Evolutionary conservation across 2,113 vertebrate species (phyloP).

Genomic region (rat (Rattus norvegicus)): DNA sequence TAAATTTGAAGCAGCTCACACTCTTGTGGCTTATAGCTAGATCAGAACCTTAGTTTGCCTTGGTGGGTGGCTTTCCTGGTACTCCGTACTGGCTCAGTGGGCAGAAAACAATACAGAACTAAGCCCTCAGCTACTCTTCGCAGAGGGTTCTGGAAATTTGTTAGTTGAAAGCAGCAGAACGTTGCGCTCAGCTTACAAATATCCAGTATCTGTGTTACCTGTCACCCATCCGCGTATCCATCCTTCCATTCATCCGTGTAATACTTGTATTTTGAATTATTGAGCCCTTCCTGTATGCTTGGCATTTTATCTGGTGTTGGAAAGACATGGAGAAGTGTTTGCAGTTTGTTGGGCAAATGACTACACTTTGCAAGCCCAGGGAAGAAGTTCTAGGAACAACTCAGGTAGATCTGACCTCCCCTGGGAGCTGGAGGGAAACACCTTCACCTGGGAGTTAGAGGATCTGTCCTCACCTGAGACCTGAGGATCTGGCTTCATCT

Average conservation of each 20-base stretch:
- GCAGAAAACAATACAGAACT: constrained; percentile 38
- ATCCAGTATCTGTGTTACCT: not conserved
- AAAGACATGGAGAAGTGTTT: not conserved
- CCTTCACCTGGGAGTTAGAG: not conserved
- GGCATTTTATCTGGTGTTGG: not conserved
- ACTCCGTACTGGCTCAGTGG: not conserved
- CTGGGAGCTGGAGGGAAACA: not conserved
- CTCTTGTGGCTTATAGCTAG: not conserved
- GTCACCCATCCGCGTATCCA: not conserved
- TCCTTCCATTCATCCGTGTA: not conserved
- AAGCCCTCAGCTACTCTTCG: not conserved
- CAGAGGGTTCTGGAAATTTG: not conserved
- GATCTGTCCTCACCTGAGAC: not conserved
- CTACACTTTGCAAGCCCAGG: constrained; percentile 20
- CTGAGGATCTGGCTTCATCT: not conserved
- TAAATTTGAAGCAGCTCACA: constrained; percentile 44
- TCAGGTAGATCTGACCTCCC: not conserved
- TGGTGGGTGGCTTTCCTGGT: not conserved
- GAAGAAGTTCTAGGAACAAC: constrained; percentile 12
- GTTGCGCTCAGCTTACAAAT: not conserved
- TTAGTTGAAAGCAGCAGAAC: not conserved
- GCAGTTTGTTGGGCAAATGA: not conserved
- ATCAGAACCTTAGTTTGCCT: not conserved
- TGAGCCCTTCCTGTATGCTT: not conserved
- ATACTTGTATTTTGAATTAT: not conserved